These are phyloP conservation scores for Bucco capensis DNA, from an alignment of 2,113 vertebrate species.

Conservation along the genomic window DNA sequence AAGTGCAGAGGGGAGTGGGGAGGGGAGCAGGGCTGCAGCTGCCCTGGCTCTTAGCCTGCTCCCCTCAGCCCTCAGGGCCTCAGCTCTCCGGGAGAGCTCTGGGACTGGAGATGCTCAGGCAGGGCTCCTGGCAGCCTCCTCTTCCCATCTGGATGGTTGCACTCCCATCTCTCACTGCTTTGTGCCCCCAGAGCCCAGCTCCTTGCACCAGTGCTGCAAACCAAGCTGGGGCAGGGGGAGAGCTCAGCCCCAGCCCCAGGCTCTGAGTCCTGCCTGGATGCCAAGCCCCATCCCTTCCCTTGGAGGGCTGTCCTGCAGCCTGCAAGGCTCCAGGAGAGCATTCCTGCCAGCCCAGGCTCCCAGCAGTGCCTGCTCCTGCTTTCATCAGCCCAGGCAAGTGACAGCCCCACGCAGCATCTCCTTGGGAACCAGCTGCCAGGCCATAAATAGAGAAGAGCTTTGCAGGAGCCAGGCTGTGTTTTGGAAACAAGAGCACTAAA, in stretches of 20 bases:
- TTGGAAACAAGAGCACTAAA: neutral
- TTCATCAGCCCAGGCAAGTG: neutral
- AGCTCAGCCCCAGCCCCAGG: neutral
- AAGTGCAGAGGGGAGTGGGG: neutral
- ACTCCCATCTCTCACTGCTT: fast-evolving
- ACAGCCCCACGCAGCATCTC: neutral
- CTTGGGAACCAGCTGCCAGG: neutral
- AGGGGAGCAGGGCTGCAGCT: neutral
- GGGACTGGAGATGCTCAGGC: fast-evolving
- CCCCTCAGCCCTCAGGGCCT: neutral
- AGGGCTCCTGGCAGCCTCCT: neutral
- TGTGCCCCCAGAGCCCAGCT: neutral
- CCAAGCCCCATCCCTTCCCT: neutral
- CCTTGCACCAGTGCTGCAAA: neutral
- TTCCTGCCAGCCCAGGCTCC: neutral
- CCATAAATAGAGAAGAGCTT: conserved; percentile 19
- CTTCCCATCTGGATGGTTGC: neutral
- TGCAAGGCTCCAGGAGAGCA: neutral
- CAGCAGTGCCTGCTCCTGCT: neutral
- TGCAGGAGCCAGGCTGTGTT: neutral
- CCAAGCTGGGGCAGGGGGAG: neutral
- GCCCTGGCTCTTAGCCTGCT: neutral
- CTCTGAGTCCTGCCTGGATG: neutral
- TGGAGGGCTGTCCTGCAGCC: neutral
- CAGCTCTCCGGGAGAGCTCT: neutral